Percentiles rank a stretch among this genome's conserved stretches.
These are phyloP conservation scores for Onychomys arenicola DNA, from an alignment of 2,797 vertebrate species.

Conservation along the genomic window DNA sequence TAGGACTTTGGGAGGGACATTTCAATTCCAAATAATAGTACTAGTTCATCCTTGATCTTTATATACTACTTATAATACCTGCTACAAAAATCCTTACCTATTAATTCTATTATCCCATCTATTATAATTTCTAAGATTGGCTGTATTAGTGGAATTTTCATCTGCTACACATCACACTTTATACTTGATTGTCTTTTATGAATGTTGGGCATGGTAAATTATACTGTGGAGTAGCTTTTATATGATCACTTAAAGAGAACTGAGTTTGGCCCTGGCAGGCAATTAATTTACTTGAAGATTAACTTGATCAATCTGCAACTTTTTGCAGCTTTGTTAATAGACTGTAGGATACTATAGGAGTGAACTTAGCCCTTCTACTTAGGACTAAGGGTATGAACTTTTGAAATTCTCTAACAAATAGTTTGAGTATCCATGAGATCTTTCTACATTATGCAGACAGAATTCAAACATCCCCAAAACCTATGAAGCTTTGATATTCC, in stretches of 20 bases:
- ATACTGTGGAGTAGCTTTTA: neutral
- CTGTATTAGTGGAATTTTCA: slow-evolving; percentile 31
- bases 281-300: slow-evolving; percentile 44
- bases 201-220: neutral
- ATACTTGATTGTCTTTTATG: slow-evolving; percentile 35
- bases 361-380: neutral
- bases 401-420: neutral
- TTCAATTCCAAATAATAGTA: neutral
- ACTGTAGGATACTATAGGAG: neutral
- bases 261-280: slow-evolving; percentile 28
- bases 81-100: neutral
- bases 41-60: neutral
- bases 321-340: neutral
- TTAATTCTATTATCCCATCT: neutral
- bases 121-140: slow-evolving; percentile 10
- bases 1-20: neutral
- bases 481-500: neutral
- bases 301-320: slow-evolving; percentile 40
- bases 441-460: neutral
- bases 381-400: neutral
- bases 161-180: neutral
- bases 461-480: slow-evolving; percentile 9
- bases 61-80: neutral
- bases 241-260: slow-evolving; percentile 17
- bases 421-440: neutral